Evolutionary conservation across 2,797 vertebrate genomes (phyloP).

Genomic region (Echeneis naucrates): DNA sequence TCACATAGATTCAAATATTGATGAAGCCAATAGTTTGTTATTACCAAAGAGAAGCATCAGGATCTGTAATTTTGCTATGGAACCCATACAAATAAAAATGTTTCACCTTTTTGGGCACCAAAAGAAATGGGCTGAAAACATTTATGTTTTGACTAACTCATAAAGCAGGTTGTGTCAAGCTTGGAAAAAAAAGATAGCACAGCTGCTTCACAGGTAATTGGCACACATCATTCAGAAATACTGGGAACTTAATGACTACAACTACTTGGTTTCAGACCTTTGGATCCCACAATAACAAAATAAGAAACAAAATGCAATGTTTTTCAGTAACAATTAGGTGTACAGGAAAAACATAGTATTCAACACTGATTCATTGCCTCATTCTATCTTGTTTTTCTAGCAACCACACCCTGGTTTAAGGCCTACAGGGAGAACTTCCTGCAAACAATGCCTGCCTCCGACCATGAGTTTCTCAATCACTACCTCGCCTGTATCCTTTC

Average conservation of each 20-base stretch:
- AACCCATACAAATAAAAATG: no score
- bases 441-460: constrained; percentile 94
- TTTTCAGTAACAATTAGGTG: background rate
- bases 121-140: background rate
- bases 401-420: constrained; percentile 98
- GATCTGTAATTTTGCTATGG: background rate
- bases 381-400: constrained; percentile 80
- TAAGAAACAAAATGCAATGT: background rate
- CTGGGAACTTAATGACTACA: no score
- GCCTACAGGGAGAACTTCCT: constrained; percentile 96
- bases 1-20: background rate
- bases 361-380: background rate
- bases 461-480: constrained; percentile 98
- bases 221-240: background rate
- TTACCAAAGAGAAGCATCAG: background rate
- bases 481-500: constrained; percentile 99
- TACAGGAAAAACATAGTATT: background rate
- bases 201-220: background rate
- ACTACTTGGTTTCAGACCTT: no score
- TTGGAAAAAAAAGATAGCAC: background rate
- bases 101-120: background rate
- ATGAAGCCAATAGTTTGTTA: no score
- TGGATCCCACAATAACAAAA: no score
- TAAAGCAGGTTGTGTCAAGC: background rate
- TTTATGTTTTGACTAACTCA: no score